phyloP scores from a whole-genome alignment of 2,113 vertebrate genomes.

The Sapajus apella region DNA sequence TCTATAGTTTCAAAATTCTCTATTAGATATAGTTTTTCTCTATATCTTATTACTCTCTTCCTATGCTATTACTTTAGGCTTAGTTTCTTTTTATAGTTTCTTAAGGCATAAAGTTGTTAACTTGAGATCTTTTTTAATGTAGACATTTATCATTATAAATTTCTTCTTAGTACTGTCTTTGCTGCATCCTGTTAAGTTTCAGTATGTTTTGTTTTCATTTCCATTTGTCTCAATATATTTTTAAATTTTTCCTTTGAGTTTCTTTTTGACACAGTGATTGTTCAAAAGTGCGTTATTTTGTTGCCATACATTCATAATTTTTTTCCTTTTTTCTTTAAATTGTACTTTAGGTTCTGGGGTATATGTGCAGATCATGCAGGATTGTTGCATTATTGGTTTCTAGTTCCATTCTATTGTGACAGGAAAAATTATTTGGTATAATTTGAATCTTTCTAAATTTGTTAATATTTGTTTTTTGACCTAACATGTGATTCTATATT shows the following conservation, averaged over 20 bases:
- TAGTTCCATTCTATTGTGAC: neutral
- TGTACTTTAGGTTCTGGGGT: no score
- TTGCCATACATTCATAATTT: neutral
- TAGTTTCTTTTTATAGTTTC: neutral
- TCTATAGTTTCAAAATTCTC: neutral
- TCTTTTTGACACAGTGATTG: neutral
- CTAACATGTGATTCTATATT: neutral
- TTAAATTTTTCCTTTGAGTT: neutral
- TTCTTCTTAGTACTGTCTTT: neutral
- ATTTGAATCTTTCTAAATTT: neutral
- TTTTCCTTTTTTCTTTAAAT: no score
- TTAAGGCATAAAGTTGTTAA: neutral
- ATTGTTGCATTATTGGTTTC: neutral
- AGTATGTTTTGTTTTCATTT: neutral
- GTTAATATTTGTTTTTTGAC: neutral
- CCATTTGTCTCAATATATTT: neutral
- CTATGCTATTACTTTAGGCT: neutral
- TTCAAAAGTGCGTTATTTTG: neutral
- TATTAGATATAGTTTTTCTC: neutral
- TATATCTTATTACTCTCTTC: neutral
- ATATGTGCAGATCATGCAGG: no score
- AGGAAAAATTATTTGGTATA: neutral
- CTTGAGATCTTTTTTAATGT: neutral
- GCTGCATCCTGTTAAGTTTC: neutral
- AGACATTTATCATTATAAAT: neutral